These are phyloP conservation scores for Scaptomyza parva DNA, from an alignment of 2,888 invertebrate genomes.

Conservation along the genomic window DNA sequence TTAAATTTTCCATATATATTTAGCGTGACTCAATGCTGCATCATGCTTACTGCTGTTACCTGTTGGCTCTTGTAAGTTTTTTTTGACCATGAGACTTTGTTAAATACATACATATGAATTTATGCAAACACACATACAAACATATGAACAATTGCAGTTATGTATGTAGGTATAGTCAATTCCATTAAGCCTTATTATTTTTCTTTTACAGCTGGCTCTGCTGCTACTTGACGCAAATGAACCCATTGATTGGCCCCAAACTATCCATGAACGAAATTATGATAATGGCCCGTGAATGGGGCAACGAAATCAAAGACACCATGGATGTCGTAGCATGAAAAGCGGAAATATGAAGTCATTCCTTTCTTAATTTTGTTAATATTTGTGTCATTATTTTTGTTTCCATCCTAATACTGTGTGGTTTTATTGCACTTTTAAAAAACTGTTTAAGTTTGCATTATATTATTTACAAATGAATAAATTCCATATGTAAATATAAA, in stretches of 20 bases:
- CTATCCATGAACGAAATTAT: conserved; percentile 82
- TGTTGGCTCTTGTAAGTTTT: conserved; percentile 84
- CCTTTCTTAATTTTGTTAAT: conserved; percentile 53
- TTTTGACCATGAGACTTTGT: conserved; percentile 20
- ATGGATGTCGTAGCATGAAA: conserved; percentile 63
- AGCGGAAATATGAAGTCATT: conserved; percentile 18
- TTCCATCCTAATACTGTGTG: conserved; percentile 30
- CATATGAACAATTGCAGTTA: background rate
- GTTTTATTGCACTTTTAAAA: conserved; percentile 17
- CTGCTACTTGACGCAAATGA: conserved; percentile 84
- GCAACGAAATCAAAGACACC: conserved; percentile 75
- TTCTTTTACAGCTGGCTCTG: conserved; percentile 81
- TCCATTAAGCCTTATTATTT: conserved; percentile 23
- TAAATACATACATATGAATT: background rate
- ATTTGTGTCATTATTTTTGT: conserved; percentile 40
- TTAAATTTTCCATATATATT: conserved; percentile 7
- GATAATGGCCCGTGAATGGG: conserved; percentile 83
- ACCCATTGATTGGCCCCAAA: conserved; percentile 83
- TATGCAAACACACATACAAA: background rate
- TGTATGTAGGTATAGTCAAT: conserved; percentile 1
- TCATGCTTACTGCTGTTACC: conserved; percentile 83
- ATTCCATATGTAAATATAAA: conserved; percentile 40
- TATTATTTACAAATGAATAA: conserved; percentile 49
- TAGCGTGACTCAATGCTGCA: conserved; percentile 83
- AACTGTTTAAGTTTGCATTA: conserved; percentile 42